Base-by-base conservation (phyloP, 2,797 vertebrate genomes). In the Cossypha heuglini region DNA sequence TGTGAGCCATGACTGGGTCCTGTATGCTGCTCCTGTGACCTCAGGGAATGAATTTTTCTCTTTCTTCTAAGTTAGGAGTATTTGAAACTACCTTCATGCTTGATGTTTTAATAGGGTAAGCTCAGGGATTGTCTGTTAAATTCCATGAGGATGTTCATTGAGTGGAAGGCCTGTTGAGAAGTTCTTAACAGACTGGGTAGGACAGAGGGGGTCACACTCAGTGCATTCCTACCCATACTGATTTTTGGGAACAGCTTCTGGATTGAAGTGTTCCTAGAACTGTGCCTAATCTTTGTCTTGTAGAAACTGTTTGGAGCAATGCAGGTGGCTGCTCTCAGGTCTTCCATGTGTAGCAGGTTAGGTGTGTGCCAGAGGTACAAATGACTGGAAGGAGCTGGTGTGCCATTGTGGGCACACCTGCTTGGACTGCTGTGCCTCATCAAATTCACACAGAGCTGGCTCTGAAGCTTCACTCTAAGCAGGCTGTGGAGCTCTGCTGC, bases 1-100 rank as follows among this genome's bases (percentile, higher is more conserved):
- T 74, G 61, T 3, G 9, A 57, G 83, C 42, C 5, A 57, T 0
- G 0, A 3, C 43, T 31, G 10, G 21, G 31, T 42, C 74, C 38
- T 28, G n/a, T 38, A 2, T 51, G 54, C 79, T 58, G 54, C 49
- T 75, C 77, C 35, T 43, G 24, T 80, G 52, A 75, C 51, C 46
- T 82, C n/a, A 40, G 55, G 76, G 77, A 86, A 31, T 42, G 5
- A 48, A 26, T 82, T 74, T 87, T 75, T 59, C 38, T 74, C 51
- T 31, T 62, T 61, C 45, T 45, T 45, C 45, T 28, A 54, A 37
- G 13, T 74, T 67, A 38, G 28, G 29, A 54, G 35, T 17, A 13
- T 75, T 87, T 48, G 43, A 80, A 80, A 35, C 25, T 15, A 26
- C 38, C 13, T 38, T 35, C 8, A 1, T 38, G 45, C 45, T 20